These are phyloP conservation scores for Cossypha heuglini DNA, from an alignment of 2,797 vertebrate species.

Conservation along the genomic window DNA sequence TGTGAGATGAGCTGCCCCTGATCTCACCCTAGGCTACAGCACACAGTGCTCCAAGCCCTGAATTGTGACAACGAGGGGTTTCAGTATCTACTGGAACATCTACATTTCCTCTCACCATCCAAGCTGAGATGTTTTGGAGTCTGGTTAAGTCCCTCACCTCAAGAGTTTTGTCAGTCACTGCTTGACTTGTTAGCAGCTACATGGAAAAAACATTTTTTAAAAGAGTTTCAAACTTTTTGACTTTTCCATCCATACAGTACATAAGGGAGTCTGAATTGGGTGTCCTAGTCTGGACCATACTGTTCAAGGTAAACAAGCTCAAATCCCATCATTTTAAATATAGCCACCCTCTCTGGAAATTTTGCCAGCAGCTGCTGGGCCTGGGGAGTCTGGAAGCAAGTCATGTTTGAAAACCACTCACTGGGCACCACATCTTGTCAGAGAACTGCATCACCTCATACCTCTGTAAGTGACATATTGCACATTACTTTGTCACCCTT, in stretches of 20 bases:
- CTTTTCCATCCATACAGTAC: neutral
- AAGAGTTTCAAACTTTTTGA: neutral
- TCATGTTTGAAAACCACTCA: neutral
- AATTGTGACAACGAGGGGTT: neutral
- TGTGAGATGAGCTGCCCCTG: neutral
- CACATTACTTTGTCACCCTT: neutral
- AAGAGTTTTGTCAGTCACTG: neutral
- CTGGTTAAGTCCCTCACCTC: neutral
- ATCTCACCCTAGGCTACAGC: neutral
- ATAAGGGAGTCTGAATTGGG: neutral
- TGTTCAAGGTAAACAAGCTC: neutral
- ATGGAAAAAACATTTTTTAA: neutral
- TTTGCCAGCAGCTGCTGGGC: neutral
- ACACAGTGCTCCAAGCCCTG: neutral
- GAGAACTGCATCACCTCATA: neutral
- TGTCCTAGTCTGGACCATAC: neutral
- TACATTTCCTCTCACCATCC: neutral
- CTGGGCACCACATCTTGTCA: neutral
- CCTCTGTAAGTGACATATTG: neutral
- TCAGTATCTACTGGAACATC: neutral
- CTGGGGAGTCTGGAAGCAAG: neutral
- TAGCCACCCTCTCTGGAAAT: neutral
- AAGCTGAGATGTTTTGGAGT: neutral
- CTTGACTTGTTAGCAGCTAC: neutral
- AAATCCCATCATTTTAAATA: neutral